phyloP scores from a whole-genome alignment of 2,888 invertebrate genomes.

The Calameuta filiformis region DNA sequence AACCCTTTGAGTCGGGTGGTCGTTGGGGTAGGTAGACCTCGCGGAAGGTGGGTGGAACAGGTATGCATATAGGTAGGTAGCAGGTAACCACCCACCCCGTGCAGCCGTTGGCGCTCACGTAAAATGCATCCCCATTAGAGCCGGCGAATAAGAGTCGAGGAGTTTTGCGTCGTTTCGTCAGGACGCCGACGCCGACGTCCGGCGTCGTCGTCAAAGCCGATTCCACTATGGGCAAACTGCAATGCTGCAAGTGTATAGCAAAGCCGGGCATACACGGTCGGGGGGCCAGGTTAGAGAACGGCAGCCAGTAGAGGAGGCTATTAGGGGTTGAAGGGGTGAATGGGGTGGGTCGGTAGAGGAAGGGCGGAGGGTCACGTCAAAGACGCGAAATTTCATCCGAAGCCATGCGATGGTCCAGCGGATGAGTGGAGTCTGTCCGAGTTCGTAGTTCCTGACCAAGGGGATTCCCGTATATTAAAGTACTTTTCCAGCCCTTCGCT shows the following conservation, averaged over 20 bases:
- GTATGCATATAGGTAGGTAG: no score
- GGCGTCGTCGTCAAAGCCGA: no score
- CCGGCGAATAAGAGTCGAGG: background rate
- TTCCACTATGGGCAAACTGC: no score
- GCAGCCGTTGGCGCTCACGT: background rate
- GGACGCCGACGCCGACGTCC: no score
- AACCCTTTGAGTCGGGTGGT: background rate
- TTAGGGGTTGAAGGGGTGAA: no score
- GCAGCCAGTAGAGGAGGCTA: no score
- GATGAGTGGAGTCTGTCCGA: slow-evolving; percentile 46
- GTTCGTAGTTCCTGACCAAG: slow-evolving; percentile 56
- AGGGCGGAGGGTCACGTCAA: slow-evolving; percentile 15
- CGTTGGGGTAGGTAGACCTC: no score
- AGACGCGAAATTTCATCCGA: slow-evolving; percentile 60
- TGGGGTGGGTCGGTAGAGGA: slow-evolving; percentile 7
- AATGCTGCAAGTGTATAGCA: no score
- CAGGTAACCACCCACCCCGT: background rate
- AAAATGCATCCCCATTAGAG: background rate
- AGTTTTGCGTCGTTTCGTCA: background rate
- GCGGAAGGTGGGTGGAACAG: no score
- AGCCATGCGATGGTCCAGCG: slow-evolving; percentile 47
- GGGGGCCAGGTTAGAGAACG: no score
- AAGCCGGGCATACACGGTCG: no score
- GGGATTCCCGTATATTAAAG: slow-evolving; percentile 61
- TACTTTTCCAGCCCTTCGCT: slow-evolving; percentile 49